Conservation (phyloP, 1,140 invertebrate genomes). For the Conopomorpha cramerella region DNA sequence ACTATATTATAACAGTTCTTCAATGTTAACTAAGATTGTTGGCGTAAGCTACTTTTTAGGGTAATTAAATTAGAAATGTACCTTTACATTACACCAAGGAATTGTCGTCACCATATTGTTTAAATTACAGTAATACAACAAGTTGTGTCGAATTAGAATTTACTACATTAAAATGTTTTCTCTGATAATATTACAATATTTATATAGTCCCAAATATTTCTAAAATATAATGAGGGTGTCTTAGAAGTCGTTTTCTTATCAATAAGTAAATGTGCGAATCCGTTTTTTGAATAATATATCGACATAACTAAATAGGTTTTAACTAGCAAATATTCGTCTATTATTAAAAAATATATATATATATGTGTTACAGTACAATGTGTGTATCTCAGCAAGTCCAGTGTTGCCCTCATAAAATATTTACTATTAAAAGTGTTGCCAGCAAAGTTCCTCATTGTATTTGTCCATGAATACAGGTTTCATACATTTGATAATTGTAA, state of each 20-base stretch:
- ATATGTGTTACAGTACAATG: background rate
- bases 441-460: background rate
- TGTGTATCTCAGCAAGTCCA: no score
- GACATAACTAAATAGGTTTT: background rate
- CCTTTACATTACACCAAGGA: no score
- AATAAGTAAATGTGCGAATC: background rate
- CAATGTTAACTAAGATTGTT: no score
- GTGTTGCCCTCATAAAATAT: background rate
- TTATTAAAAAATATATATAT: background rate
- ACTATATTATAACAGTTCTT: background rate
- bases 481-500: background rate
- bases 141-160: no score
- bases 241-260: background rate
- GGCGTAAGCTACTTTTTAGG: no score
- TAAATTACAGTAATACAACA: no score
- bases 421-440: background rate
- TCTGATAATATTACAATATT: no score
- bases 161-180: no score
- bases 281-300: background rate
- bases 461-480: background rate
- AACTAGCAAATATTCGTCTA: background rate
- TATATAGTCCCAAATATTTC: no score
- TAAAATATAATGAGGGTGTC: background rate
- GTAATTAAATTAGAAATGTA: no score
- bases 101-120: no score